Evolutionary conservation across 2,113 vertebrate species (phyloP).

Genomic region (Otus sunia): DNA sequence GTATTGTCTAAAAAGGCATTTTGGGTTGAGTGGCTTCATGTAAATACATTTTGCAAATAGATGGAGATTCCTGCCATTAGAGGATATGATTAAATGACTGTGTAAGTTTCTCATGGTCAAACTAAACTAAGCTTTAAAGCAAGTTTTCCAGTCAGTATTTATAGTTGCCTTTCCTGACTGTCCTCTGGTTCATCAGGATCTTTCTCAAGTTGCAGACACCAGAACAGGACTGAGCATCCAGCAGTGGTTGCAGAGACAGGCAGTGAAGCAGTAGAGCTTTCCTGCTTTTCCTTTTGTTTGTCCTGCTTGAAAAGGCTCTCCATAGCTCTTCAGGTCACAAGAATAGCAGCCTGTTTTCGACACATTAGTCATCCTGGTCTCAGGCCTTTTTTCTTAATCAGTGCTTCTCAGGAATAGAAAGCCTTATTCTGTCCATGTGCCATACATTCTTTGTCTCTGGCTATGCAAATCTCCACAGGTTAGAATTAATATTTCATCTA

Average conservation of each 20-base stretch:
- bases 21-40: not conserved
- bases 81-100: not conserved
- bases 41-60: not conserved
- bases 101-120: not conserved
- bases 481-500: not conserved
- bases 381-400: slow-evolving; percentile 10
- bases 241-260: not conserved
- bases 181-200: not conserved
- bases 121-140: not conserved
- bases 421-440: not conserved
- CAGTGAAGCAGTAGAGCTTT: not conserved
- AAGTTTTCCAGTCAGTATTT: not conserved
- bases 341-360: slow-evolving; percentile 46
- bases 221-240: not conserved
- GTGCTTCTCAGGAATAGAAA: slow-evolving; percentile 30
- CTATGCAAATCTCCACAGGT: not conserved
- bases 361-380: slow-evolving; percentile 43
- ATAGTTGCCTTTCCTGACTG: not conserved
- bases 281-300: slow-evolving; percentile 26
- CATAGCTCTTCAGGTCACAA: slow-evolving; percentile 58
- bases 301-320: slow-evolving; percentile 47
- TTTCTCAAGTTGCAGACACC: not conserved
- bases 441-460: not conserved
- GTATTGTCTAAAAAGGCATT: not conserved
- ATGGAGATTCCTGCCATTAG: not conserved